These are phyloP conservation scores for Coreoperca whiteheadi DNA, from an alignment of 2,113 vertebrate species.

Conservation along the genomic window DNA sequence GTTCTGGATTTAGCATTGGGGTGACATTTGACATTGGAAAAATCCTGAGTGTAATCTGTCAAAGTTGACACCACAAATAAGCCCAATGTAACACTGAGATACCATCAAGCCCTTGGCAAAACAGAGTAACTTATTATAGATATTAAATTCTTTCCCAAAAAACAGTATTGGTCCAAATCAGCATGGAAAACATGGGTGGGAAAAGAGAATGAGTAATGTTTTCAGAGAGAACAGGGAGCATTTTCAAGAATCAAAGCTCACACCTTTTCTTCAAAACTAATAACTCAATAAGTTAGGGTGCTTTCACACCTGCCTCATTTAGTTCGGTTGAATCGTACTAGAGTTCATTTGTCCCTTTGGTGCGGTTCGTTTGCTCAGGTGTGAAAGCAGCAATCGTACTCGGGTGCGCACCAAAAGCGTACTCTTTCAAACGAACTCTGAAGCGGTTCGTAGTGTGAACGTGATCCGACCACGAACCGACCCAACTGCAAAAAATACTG, in stretches of 20 bases:
- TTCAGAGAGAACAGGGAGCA: slow-evolving; percentile 11
- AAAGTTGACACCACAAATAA: slow-evolving; percentile 65
- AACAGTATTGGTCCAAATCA: slow-evolving; percentile 52
- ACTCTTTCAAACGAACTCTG: too few species aligned
- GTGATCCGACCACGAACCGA: too few species aligned
- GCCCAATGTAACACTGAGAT: slow-evolving; percentile 57
- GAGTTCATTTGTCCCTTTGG: too few species aligned
- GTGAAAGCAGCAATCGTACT: too few species aligned
- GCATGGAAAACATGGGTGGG: slow-evolving; percentile 49
- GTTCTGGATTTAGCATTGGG: slow-evolving; percentile 59
- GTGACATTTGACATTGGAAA: slow-evolving; percentile 67
- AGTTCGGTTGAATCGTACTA: too few species aligned
- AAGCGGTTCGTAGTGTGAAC: too few species aligned
- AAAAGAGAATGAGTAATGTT: slow-evolving; percentile 47
- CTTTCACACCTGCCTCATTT: too few species aligned
- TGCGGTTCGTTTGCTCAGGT: too few species aligned
- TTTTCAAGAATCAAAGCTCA: slow-evolving; percentile 6
- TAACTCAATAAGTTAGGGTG: too few species aligned
- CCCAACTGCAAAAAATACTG: too few species aligned
- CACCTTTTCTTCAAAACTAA: slow-evolving; percentile 16
- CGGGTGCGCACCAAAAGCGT: too few species aligned
- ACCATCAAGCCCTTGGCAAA: slow-evolving; percentile 65
- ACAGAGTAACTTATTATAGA: slow-evolving; percentile 75
- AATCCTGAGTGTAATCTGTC: slow-evolving; percentile 67
- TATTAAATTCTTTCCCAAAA: slow-evolving; percentile 68